These are phyloP conservation scores for Diprion similis DNA, from an alignment of 1,140 invertebrate species.

Conservation along the genomic window DNA sequence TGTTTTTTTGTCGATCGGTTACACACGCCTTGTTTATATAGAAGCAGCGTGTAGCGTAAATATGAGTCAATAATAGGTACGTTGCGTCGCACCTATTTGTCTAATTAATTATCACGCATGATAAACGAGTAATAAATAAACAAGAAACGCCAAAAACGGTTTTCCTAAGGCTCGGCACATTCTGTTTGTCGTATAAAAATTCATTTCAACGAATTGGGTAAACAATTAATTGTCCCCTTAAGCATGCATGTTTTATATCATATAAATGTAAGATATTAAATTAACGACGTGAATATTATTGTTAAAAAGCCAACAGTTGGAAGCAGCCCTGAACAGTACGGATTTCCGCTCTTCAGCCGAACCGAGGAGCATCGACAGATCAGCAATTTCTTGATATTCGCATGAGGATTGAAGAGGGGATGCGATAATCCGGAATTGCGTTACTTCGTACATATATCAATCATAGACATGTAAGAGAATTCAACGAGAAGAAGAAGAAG, in stretches of 20 bases:
- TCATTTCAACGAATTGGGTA: too few species aligned
- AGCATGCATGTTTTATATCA: neutral
- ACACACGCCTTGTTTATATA: too few species aligned
- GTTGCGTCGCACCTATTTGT: neutral
- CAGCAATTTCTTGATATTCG: too few species aligned
- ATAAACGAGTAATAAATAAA: neutral
- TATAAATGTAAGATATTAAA: constrained; percentile 8
- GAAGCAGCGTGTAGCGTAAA: too few species aligned
- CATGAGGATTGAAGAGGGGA: too few species aligned
- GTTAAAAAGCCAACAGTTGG: constrained; percentile 71
- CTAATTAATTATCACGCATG: neutral
- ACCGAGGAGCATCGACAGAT: neutral
- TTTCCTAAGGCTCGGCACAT: too few species aligned
- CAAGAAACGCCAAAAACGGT: too few species aligned
- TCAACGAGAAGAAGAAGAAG: constrained; percentile 2
- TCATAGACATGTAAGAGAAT: neutral
- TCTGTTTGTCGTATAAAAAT: too few species aligned
- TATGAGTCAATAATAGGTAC: too few species aligned
- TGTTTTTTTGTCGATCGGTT: too few species aligned
- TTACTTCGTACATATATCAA: constrained; percentile 15
- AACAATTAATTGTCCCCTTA: too few species aligned
- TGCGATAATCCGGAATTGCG: constrained; percentile 22
- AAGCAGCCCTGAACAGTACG: constrained; percentile 65
- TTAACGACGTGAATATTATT: constrained; percentile 33
- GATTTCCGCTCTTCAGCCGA: neutral